Base-by-base conservation (phyloP, 2,113 vertebrate genomes). In the Candoia aspera region DNA sequence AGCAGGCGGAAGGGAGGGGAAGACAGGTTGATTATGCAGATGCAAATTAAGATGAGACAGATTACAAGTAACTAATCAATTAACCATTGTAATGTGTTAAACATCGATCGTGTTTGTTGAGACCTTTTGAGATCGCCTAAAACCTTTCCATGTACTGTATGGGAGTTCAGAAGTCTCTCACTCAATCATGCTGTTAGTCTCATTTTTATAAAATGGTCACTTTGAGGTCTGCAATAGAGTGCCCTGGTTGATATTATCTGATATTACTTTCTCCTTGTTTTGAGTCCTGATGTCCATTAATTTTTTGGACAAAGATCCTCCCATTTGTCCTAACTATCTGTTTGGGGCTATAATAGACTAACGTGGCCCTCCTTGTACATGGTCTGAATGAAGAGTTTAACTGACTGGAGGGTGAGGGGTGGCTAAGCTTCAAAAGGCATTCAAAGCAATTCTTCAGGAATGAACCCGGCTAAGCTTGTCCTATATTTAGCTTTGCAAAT, bases 361-460 rank as follows among this genome's bases (percentile, higher is more conserved):
- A 79, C 73, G 42, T 0, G 3, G 33, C n/a, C 37, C 8, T 79
- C 73, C 33, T 79, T 79, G 33, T 79, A 79, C 3, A 19, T 9
- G 33, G 33, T 79, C 73, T 79, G 33, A 42, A 2, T 79, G 17
- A 79, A 79, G 17, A 17, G 33, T 42, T 17, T 37, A 95, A 93
- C 90, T 94, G 94, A 96, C 94, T 96, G 95, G 93, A 93, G 92
- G 92, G 59, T 92, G 92, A 54, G 84, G 84, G 93, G 96, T 95
- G 95, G 86, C 92, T 95, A 93, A 94, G 95, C 92, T 97, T 95
- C 94, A 85, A 88, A 92, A 73, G 42, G 93, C 91, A 96, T 96
- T 96, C 97, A 93, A 96, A 94, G 92, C 95, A 96, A 94, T 96
- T 95, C 95, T 94, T 59, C 93, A 94, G 92, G 96, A 96, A 97